Evolutionary conservation across 1,140 invertebrate species (phyloP), one percentile per base, ranked within the genome.

Genomic region (Hylaeus volcanicus): DNA sequence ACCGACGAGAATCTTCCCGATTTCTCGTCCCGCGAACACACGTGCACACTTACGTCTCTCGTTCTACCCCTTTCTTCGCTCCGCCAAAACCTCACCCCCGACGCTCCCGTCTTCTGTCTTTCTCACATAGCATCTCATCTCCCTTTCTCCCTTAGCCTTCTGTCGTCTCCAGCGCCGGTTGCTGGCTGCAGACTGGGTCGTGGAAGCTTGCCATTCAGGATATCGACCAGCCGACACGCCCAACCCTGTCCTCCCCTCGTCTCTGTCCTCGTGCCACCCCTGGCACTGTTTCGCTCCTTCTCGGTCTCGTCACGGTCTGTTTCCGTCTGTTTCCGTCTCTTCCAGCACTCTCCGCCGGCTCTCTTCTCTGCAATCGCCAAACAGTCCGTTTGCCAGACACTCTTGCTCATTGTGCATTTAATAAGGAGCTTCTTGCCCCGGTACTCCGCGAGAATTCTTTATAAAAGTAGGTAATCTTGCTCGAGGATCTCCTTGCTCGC

Each of bases 181-280:
- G 86, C 84, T 83, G 71, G 81, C 82, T 82, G 69, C 71, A 89
- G 72, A 83, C 86, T 85, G 88, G 79, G 82, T 85, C 83, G 85
- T 88, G 84, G 87, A 90, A 87, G 83, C 80, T 89, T 88, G 86
- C 86, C 88, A 89, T 90, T 89, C 85, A 90, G 86, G 89, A 91
- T 92, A 92, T 91, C 90, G 89, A 92, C 87, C 90, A 91, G 87
- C 80, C 82, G 83, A 89, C 90, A 89, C 90, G 89, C 89, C 90
- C 89, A 87, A 74, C 76, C 82, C 81, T 70, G 63, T 15, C 64
- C 76, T 1, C 39, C 51, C 55, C 58, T 15, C 75, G 9, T 26
- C 78, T 53, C 55, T 71, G 3, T 63, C 9, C 37, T 55, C 61
- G 26, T 26, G 26, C 26, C 43, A 39, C 60, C 66, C 51, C 45